Conservation (phyloP, 2,888 invertebrate genomes). For the Drosophila quinaria region DNA sequence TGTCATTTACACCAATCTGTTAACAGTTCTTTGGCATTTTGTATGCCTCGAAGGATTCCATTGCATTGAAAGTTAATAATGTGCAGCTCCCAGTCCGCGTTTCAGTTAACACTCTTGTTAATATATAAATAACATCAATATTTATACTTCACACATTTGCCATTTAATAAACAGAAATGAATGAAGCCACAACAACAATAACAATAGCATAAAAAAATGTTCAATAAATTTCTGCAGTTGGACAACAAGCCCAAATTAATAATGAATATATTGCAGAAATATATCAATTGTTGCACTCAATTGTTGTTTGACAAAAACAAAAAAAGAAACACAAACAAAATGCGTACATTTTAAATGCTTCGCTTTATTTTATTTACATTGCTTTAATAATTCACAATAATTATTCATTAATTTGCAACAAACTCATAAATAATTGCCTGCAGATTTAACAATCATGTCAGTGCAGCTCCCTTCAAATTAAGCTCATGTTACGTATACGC, state of each 20-base stretch:
- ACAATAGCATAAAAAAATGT: neutral
- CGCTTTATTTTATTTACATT: conserved; percentile 27
- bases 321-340: conserved; percentile 14
- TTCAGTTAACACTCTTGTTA: conserved; percentile 46
- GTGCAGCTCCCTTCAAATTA: conserved; percentile 5
- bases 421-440: conserved; percentile 39
- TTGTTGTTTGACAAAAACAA: conserved; percentile 32
- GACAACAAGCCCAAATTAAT: conserved; percentile 45
- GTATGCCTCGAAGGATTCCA: conserved; percentile 11
- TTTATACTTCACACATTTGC: conserved; percentile 60
- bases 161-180: conserved; percentile 51
- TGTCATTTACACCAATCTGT: conserved; percentile 32
- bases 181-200: conserved; percentile 15
- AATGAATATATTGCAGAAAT: conserved; percentile 47
- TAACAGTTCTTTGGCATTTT: conserved; percentile 39
- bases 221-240: conserved; percentile 23
- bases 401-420: conserved; percentile 42
- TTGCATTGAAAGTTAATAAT: conserved; percentile 49
- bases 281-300: conserved; percentile 41
- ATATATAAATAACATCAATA: conserved; percentile 64
- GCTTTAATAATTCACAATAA: conserved; percentile 51
- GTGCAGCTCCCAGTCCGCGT: conserved; percentile 20
- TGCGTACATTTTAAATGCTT: conserved; percentile 21
- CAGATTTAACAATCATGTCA: neutral
- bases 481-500: conserved; percentile 28